phyloP scores from a whole-genome alignment of 1,140 invertebrate genomes.

The Littorina saxatilis region DNA sequence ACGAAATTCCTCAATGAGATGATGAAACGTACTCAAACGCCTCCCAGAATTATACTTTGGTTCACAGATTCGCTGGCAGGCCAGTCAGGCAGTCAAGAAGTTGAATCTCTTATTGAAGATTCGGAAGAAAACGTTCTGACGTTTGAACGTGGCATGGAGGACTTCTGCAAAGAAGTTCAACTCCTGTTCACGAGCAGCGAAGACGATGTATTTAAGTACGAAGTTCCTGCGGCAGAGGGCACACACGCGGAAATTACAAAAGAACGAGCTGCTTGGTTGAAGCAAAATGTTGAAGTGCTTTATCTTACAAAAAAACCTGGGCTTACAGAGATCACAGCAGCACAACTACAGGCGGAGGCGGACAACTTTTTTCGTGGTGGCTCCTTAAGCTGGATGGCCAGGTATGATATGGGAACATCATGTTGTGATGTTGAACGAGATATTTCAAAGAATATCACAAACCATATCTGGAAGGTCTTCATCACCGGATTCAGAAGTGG shows the following conservation, averaged over 20 bases:
- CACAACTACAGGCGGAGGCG: slow-evolving; percentile 48
- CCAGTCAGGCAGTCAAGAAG: neutral
- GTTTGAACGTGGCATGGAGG: neutral
- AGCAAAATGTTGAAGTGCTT: slow-evolving; percentile 56
- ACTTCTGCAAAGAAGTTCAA: slow-evolving; percentile 10
- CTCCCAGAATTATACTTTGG: neutral
- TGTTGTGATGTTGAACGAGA: slow-evolving; percentile 51
- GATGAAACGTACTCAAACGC: neutral
- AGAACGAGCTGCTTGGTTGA: slow-evolving; percentile 51
- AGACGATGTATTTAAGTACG: neutral
- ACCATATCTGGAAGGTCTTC: slow-evolving; percentile 34
- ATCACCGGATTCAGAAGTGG: slow-evolving; percentile 41
- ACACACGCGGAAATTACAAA: slow-evolving; percentile 35
- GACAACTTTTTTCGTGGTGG: slow-evolving; percentile 55
- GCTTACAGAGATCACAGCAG: slow-evolving; percentile 31
- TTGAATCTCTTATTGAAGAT: neutral
- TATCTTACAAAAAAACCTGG: slow-evolving; percentile 46
- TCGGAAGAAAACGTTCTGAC: neutral
- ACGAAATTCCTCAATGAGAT: slow-evolving; percentile 46
- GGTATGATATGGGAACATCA: slow-evolving; percentile 46
- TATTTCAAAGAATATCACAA: slow-evolving; percentile 29
- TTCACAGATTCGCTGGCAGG: neutral
- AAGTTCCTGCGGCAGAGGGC: slow-evolving; percentile 40
- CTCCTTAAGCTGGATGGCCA: slow-evolving; percentile 53
- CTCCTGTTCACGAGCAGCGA: neutral